These are phyloP conservation scores for Stratiolaelaps scimitus DNA, from an alignment of 1,140 invertebrate species.

Conservation along the genomic window DNA sequence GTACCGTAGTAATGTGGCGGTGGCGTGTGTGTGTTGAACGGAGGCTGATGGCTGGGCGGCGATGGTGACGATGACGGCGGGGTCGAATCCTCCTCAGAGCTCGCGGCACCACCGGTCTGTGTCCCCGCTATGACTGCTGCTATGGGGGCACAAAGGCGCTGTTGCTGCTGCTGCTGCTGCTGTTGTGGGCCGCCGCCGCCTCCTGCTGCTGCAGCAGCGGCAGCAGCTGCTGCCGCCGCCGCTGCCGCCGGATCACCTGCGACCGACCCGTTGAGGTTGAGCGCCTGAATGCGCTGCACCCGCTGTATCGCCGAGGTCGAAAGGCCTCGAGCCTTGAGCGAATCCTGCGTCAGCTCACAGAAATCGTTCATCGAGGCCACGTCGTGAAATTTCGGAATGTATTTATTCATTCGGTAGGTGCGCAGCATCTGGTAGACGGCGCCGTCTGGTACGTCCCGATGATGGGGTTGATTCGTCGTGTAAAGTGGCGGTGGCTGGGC, in stretches of 20 bases:
- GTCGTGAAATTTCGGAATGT: slow-evolving; percentile 24
- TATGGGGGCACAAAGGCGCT: background rate
- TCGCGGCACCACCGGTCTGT: background rate
- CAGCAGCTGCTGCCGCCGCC: background rate
- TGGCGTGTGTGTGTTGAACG: slow-evolving; percentile 4
- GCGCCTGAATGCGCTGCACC: slow-evolving; percentile 3
- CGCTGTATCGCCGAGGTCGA: slow-evolving; percentile 13
- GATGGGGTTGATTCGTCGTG: background rate
- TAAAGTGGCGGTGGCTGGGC: background rate
- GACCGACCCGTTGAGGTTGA: background rate
- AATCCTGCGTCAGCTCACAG: background rate
- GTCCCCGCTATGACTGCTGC: slow-evolving; percentile 10
- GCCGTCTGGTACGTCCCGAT: background rate
- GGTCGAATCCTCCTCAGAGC: slow-evolving; percentile 21
- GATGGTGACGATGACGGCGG: slow-evolving; percentile 22
- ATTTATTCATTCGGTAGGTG: background rate
- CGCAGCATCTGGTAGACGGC: background rate
- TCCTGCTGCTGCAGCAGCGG: background rate
- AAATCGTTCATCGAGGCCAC: slow-evolving; percentile 20
- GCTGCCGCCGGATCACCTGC: background rate
- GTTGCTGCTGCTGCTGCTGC: slow-evolving; percentile 22
- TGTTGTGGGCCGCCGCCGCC: background rate
- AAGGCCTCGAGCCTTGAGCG: slow-evolving; percentile 8
- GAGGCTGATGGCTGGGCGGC: slow-evolving; percentile 7
- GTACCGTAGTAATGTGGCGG: slow-evolving; percentile 13